Base-by-base conservation (phyloP, 2,113 vertebrate species). In the Tetrax tetrax region DNA sequence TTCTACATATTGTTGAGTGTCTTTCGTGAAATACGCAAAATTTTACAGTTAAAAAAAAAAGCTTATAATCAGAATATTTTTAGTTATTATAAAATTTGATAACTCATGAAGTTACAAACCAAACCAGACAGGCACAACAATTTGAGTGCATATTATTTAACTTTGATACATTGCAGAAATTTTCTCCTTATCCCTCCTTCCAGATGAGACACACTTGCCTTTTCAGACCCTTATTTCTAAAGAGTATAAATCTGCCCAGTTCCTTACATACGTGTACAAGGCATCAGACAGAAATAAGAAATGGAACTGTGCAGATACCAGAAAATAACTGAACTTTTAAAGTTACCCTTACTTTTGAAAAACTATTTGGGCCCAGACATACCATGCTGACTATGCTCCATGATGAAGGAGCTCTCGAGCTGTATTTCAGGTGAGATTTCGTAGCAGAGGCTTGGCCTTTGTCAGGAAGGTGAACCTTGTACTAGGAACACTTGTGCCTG, bases 321-420 rank as follows among this genome's bases (percentile, higher is more conserved):
- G 14, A 17, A 94, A 83, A 47, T 4, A 2, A 53, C 4, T 38
- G 10, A 35, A 13, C 17, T 71, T 79, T 68, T 76, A 3, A 65
- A 84, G 37, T 41, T 60, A 50, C 4, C 20, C 33, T 25, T 45
- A 48, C 16, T 81, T 89, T 72, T n/a, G 19, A 51, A 80, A 71
- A 87, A 38, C 18, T 12, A 54, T 53, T 37, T 28, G 19, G 10
- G 56, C 13, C 16, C 45, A 76, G 75, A 63, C 12, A 47, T 14
- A 60, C 23, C 25, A 25, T 21, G 20, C 18, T 90, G 38, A 61
- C 41, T n/a, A 10, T 5, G 11, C 14, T 54, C 14, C 15, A n/a
- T 0, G 1, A 84, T 10, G 43, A 94, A 87, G 0, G 0, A 6
- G 37, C 15, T 79, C 48, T 60, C 2, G 2, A 59, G 19, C 3